Base-by-base conservation (phyloP, 2,888 invertebrate species). In the Diploptera punctata region DNA sequence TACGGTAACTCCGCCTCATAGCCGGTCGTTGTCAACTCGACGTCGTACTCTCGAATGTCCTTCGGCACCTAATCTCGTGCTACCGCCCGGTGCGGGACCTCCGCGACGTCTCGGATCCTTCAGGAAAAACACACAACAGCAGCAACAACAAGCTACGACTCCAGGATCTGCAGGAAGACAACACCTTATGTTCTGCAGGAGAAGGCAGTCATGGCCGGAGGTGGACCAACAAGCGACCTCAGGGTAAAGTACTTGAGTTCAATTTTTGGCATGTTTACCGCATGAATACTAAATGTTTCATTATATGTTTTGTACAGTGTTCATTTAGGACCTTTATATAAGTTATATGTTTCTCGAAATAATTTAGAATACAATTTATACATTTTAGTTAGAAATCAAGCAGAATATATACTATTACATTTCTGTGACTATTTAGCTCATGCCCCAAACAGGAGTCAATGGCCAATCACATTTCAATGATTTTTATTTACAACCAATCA, bases 161-260 rank as follows among this genome's bases (percentile, higher is more conserved):
- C 62, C 73, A 19, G 70, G 68, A 24, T 21, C 52, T 18, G 29
- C 44, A 18, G 52, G 13, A 24, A 88, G 90, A 69, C 90, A 91
- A 10, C 87, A 90, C 38, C 87, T 91, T 82, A 90, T 89, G 62
- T 94, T 93, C 81, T 93, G 93, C 82, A 90, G 91, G 77, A 86
- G 94, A 67, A 86, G 93, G 61, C 86, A 91, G 43, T 93, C 93
- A 43, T 94, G 94, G 94, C 94, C 93, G 9, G 94, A 94, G 83
- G 91, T 94, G 73, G 93, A 94, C 82, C 92, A 91, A 79, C 91
- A 92, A 76, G 91, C 93, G 61, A 90, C 91, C 77, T 93, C 93
- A 7, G 93, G 94, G 94, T 93, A 84, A 90, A 89, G n/a, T 19
- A 65, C 13, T 26, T 13, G n/a, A n/a, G n/a, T n/a, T n/a, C n/a